Evolutionary conservation across 2,797 vertebrate species (phyloP).

Genomic region (Centroberyx gerrardi): DNA sequence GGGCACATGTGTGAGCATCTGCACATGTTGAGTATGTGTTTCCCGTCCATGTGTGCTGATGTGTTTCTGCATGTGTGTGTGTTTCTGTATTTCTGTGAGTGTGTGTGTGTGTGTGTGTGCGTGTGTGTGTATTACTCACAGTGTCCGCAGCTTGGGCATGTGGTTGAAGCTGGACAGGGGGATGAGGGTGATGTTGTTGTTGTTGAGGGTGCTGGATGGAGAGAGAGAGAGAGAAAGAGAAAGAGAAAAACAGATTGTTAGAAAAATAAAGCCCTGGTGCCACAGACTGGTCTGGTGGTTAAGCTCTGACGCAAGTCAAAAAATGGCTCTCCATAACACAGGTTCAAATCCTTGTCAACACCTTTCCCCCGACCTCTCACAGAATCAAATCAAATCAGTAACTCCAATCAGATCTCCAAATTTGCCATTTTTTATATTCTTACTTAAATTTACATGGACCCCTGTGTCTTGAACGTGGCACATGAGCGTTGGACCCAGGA

Average conservation of each 20-base stretch:
- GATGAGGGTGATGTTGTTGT: constrained; percentile 99
- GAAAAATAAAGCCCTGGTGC: constrained; percentile 38
- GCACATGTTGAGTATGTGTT: background rate
- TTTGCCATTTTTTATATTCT: background rate
- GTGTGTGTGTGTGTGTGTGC: constrained; percentile 1
- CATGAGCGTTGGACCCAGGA: too few species aligned
- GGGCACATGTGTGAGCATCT: constrained; percentile 9
- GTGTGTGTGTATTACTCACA: constrained; percentile 89
- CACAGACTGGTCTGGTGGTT: constrained; percentile 38
- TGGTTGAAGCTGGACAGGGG: constrained; percentile 99
- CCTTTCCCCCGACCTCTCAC: constrained; percentile 13
- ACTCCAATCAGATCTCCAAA: background rate
- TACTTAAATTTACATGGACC: too few species aligned
- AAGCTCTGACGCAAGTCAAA: constrained; percentile 43
- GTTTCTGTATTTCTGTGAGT: constrained; percentile 13
- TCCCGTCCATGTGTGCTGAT: background rate
- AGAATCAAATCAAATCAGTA: background rate
- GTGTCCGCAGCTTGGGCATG: constrained; percentile 98
- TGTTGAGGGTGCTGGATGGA: constrained; percentile 95
- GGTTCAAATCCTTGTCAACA: constrained; percentile 37
- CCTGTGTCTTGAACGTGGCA: too few species aligned
- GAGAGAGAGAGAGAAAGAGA: constrained; percentile 47
- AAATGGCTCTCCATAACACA: background rate
- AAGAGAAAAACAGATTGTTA: constrained; percentile 56
- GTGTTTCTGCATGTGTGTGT: background rate